Conservation (phyloP, 2,797 vertebrate species). For the Pseudochirops corinnae region DNA sequence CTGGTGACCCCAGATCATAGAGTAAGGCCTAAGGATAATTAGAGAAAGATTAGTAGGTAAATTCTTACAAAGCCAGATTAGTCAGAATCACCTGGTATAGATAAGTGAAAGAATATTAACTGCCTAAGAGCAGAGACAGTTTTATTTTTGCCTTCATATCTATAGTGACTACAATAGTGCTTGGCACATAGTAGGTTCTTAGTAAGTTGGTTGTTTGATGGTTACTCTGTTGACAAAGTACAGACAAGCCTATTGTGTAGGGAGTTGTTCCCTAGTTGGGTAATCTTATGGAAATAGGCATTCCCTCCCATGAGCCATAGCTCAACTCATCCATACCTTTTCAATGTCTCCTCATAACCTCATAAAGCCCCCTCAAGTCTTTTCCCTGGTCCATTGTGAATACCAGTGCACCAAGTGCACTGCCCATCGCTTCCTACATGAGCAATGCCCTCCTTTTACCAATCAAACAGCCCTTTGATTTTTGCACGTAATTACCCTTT, state of each 20-base stretch:
- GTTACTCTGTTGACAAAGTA: neutral
- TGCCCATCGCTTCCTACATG: neutral
- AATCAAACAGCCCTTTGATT: neutral
- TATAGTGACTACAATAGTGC: neutral
- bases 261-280: neutral
- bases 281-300: neutral
- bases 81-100: neutral
- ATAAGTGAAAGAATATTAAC: neutral
- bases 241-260: neutral
- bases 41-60: neutral
- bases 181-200: neutral
- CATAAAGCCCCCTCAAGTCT: neutral
- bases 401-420: neutral
- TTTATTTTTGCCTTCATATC: neutral
- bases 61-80: neutral
- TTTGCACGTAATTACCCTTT: neutral
- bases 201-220: neutral
- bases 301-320: neutral
- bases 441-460: neutral
- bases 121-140: neutral
- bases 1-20: neutral
- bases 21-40: neutral
- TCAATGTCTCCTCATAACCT: neutral
- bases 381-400: neutral
- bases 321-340: neutral